phyloP scores from a whole-genome alignment of 2,797 vertebrate genomes.

The Pristis pectinata region DNA sequence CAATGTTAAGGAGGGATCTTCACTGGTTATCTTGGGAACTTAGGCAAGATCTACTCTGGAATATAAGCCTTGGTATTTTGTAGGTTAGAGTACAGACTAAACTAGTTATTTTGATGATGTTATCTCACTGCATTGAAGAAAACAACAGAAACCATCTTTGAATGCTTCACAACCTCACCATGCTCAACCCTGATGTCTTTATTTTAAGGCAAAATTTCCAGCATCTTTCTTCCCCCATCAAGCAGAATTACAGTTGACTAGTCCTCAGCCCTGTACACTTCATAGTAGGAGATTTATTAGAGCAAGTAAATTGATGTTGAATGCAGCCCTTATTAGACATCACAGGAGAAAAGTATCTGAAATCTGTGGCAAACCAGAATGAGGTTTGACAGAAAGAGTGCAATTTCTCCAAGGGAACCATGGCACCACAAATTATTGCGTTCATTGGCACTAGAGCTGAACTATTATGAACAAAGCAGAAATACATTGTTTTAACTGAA shows the following conservation, averaged over 20 bases:
- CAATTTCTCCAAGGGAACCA: neutral
- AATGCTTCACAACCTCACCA: neutral
- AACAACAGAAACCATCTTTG: neutral
- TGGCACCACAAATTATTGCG: neutral
- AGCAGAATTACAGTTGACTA: neutral
- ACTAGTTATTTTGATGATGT: neutral
- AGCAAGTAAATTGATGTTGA: neutral
- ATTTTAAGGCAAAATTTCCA: too few relatives aligned
- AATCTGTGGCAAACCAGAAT: neutral
- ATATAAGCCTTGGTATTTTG: neutral
- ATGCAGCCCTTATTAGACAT: neutral
- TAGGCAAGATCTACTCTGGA: neutral
- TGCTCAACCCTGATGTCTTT: neutral
- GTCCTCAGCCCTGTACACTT: neutral
- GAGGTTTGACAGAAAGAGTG: neutral
- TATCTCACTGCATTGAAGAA: neutral
- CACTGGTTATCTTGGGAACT: neutral
- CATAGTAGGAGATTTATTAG: neutral
- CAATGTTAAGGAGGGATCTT: neutral
- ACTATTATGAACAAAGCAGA: too few relatives aligned
- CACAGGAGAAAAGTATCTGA: neutral
- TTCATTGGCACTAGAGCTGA: neutral
- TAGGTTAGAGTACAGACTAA: neutral
- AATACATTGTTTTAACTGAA: too few relatives aligned
- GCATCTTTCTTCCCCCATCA: neutral